phyloP scores from a whole-genome alignment of 2,113 vertebrate genomes.

The Zosterops lateralis region DNA sequence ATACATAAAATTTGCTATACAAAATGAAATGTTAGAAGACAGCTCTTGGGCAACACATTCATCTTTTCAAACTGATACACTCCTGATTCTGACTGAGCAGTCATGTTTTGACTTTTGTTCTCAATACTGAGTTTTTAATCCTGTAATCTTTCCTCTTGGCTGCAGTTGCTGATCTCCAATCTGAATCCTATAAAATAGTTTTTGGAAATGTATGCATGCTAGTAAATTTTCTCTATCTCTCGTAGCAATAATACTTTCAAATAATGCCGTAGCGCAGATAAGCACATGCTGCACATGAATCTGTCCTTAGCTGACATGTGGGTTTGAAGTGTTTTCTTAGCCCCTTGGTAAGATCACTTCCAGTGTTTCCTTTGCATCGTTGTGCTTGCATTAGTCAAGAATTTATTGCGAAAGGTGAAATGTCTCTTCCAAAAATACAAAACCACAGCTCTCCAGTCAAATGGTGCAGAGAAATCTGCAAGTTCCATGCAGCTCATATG shows the following conservation, averaged over 20 bases:
- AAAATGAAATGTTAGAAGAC: neutral
- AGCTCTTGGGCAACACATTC: neutral
- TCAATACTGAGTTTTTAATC: neutral
- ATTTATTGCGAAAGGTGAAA: constrained; percentile 22
- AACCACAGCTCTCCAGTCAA: neutral
- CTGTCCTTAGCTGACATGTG: constrained; percentile 46
- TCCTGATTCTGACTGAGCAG: neutral
- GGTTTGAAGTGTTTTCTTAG: constrained; percentile 34
- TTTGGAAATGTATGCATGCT: neutral
- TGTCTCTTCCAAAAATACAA: neutral
- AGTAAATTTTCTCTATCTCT: constrained; percentile 41
- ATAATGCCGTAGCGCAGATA: neutral
- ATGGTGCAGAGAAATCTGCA: neutral
- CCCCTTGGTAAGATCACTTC: neutral
- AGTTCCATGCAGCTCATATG: neutral
- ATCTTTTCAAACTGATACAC: neutral
- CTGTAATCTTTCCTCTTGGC: constrained; percentile 25
- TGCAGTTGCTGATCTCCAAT: neutral
- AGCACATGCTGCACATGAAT: constrained; percentile 31
- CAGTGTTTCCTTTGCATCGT: constrained; percentile 16
- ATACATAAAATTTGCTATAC: neutral
- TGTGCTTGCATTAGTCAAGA: neutral
- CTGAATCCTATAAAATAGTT: neutral
- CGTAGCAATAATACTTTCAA: neutral
- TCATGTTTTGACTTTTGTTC: neutral